Base-by-base conservation (phyloP, 2,113 vertebrate genomes). In the Potamarius usumacintae region DNA sequence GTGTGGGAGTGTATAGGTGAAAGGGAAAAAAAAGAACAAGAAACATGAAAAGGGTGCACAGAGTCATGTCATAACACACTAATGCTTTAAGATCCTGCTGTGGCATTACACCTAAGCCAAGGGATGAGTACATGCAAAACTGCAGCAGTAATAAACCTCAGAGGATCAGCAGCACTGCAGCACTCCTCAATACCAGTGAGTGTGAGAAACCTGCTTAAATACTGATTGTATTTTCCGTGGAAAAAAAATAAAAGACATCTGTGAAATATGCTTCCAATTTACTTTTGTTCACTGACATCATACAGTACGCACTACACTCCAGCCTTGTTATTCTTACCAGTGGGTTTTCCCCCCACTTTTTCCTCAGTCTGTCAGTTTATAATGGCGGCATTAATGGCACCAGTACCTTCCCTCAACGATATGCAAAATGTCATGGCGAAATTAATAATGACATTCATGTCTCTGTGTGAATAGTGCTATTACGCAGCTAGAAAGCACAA, bases 371-470 rank as follows among this genome's bases (percentile, higher is more conserved):
- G 87, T 87, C 53, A 85, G 27, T 85, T 89, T 86, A 87, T 85
- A 81, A 87, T 71, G 67, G 48, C 60, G 53, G 78, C 87, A 87
- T 79, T 69, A 78, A 85, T 11, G 52, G 85, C 55, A 85, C 82
- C 25, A 62, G 84, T 50, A 81, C 50, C 34, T 50, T 83, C 27
- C 57, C 85, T 87, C 87, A 85, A 89, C 83, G 34, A 63, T 83
- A 86, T 86, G 88, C 86, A 88, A 88, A 91, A 91, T 90, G 89
- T 79, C 90, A 90, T 42, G 1, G 83, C 69, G 58, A 87, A 88
- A 91, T 91, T 90, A 91, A 91, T 91, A 88, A 90, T 85, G 85
- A 80, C 89, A 87, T 91, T 90, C 65, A 83, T 80, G 76, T 85
- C 85, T 84, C 86, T 79, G 78, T 83, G 69, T 76, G 62, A 88